A percentile compares a stretch with the other conserved stretches of the same genome.
These are phyloP conservation scores for Lepidothrix coronata DNA, from an alignment of 2,113 vertebrate genomes.

Conservation along the genomic window DNA sequence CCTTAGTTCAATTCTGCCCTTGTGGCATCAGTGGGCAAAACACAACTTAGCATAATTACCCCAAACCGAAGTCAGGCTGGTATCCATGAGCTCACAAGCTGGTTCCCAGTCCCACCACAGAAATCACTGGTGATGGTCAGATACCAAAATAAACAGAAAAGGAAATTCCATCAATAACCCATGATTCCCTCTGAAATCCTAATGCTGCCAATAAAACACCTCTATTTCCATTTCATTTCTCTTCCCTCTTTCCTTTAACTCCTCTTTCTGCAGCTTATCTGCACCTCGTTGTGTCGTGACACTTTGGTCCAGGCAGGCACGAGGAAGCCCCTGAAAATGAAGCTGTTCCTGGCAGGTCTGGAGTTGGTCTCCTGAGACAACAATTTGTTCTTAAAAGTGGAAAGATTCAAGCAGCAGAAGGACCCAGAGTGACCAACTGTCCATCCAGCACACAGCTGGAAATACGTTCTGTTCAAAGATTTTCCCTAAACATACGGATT, in stretches of 20 bases:
- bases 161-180: background rate
- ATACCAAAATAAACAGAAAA: background rate
- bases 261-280: background rate
- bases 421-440: background rate
- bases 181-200: background rate
- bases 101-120: background rate
- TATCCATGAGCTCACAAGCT: accelerated
- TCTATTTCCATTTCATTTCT: background rate
- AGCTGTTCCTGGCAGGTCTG: background rate
- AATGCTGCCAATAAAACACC: background rate
- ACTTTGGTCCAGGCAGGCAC: background rate
- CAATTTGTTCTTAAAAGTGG: background rate
- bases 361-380: background rate
- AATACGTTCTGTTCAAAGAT: background rate
- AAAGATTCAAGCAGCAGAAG: background rate
- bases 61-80: background rate
- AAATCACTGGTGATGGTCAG: background rate
- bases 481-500: background rate
- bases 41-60: background rate
- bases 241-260: background rate
- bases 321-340: background rate
- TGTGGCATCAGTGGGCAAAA: background rate
- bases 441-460: background rate
- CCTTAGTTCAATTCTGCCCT: background rate
- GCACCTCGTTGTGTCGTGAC: background rate